A percentile compares a stretch with the other conserved stretches of the same genome.
These are phyloP conservation scores for Meteorus colon DNA, from an alignment of 2,888 invertebrate genomes.

Conservation along the genomic window DNA sequence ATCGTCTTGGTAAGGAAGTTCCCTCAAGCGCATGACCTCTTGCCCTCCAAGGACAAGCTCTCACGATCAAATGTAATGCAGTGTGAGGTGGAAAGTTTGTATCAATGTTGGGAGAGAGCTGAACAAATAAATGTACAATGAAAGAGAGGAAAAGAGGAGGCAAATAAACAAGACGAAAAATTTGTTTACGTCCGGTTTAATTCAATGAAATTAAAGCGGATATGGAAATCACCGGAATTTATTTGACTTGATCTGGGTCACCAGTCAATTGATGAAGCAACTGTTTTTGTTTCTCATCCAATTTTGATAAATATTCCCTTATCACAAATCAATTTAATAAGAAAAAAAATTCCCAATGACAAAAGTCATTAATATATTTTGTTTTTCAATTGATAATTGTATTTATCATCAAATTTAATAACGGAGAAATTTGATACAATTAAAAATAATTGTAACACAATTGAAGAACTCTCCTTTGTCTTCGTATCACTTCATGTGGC, in stretches of 20 bases:
- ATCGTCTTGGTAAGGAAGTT: constrained; percentile 14
- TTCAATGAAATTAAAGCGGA: background rate
- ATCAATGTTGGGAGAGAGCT: background rate
- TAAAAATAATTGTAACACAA: background rate
- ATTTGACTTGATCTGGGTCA: constrained; percentile 31
- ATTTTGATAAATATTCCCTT: no score
- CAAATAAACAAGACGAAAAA: constrained; percentile 6
- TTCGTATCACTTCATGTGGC: background rate
- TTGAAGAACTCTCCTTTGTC: background rate
- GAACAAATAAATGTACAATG: background rate
- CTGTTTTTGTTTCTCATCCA: no score
- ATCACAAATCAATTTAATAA: no score
- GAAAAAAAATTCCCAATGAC: no score
- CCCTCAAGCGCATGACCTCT: constrained; percentile 7
- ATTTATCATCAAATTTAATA: background rate
- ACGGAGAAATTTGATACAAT: background rate
- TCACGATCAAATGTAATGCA: background rate
- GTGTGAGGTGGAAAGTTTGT: constrained; percentile 26
- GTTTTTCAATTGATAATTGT: background rate
- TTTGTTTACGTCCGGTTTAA: background rate
- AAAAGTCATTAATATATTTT: background rate
- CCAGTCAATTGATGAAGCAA: constrained; percentile 9
- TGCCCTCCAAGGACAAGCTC: constrained; percentile 22
- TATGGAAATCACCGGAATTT: constrained; percentile 25
- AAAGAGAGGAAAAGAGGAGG: background rate